Percentiles rank a stretch among this genome's conserved stretches.
phyloP scores from a whole-genome alignment of 2,888 invertebrate genomes.

The Dasysyrphus albostriatus region DNA sequence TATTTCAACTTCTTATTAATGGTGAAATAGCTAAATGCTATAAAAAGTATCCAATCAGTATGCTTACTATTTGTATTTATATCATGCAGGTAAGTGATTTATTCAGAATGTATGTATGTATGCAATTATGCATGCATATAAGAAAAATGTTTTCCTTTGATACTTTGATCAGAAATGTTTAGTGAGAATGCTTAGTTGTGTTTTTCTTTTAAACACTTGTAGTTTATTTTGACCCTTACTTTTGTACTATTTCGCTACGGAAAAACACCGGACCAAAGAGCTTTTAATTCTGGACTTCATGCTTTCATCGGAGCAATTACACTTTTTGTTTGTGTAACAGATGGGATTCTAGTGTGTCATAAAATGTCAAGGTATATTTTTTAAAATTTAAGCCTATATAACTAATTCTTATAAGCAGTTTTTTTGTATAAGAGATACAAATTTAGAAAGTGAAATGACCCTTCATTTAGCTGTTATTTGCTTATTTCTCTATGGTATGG shows the following conservation, averaged over 20 bases:
- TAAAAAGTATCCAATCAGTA: constrained; percentile 25
- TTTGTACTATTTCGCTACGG: constrained; percentile 42
- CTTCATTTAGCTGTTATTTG: background rate
- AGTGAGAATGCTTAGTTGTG: background rate
- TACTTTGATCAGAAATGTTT: too few relatives aligned
- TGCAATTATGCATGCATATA: too few relatives aligned
- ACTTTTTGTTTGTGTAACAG: constrained; percentile 48
- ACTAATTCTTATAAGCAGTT: background rate
- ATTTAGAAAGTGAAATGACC: background rate
- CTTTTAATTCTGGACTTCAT: constrained; percentile 35
- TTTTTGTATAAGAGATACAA: constrained; percentile 21
- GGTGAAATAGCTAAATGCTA: constrained; percentile 25
- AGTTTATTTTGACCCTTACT: constrained; percentile 43
- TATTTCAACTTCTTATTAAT: constrained; percentile 1
- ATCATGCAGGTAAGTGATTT: constrained; percentile 32
- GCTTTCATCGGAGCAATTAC: constrained; percentile 54
- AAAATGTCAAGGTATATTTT: constrained; percentile 14
- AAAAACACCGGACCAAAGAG: constrained; percentile 6
- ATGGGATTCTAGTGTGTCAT: constrained; percentile 27
- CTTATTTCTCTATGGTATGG: constrained; percentile 5
- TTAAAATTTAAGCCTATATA: background rate
- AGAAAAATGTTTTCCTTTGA: too few relatives aligned
- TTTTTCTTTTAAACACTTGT: background rate
- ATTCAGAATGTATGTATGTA: background rate
- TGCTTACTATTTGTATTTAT: constrained; percentile 31